Conservation (phyloP, 2,888 invertebrate species). For the Hirtodrosophila histrioides region DNA sequence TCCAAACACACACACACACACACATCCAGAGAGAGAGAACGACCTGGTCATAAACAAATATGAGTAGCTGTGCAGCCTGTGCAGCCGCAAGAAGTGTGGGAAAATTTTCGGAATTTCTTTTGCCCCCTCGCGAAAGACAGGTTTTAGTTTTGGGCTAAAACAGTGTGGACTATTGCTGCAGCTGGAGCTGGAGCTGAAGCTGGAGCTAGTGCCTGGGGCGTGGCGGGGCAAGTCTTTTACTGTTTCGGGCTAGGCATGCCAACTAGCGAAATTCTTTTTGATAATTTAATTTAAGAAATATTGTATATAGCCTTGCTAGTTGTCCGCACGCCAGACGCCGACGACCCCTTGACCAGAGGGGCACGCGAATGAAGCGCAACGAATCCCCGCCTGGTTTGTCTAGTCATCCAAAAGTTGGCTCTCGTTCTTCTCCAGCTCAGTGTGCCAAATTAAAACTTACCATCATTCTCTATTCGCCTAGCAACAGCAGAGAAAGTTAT, state of each 20-base stretch:
- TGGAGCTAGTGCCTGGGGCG: slow-evolving; percentile 31
- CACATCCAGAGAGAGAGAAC: slow-evolving; percentile 22
- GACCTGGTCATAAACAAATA: slow-evolving; percentile 76
- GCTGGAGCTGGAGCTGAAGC: slow-evolving; percentile 1
- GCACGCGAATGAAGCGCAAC: slow-evolving; percentile 50
- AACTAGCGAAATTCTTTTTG: slow-evolving; percentile 80
- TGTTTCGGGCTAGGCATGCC: slow-evolving; percentile 65
- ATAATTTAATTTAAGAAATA: slow-evolving; percentile 78
- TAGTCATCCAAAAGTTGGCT: slow-evolving; percentile 18
- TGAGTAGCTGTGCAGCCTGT: slow-evolving; percentile 70
- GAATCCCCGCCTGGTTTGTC: slow-evolving; percentile 40
- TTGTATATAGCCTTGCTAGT: slow-evolving; percentile 63
- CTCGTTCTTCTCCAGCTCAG: slow-evolving; percentile 32
- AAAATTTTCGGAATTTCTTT: slow-evolving; percentile 78
- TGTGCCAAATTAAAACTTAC: slow-evolving; percentile 53
- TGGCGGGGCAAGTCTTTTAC: slow-evolving; percentile 47
- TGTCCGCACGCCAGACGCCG: slow-evolving; percentile 32
- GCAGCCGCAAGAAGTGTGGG: slow-evolving; percentile 71
- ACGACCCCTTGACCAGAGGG: slow-evolving; percentile 68
- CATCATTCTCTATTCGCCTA: slow-evolving; percentile 31
- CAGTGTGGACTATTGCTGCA: slow-evolving; percentile 19
- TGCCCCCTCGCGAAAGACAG: slow-evolving; percentile 46
- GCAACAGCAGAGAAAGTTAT: slow-evolving; percentile 64
- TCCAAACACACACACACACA: slow-evolving; percentile 21
- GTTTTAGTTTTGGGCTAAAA: slow-evolving; percentile 48